Percentiles rank a stretch among this genome's conserved stretches.
phyloP scores from a whole-genome alignment of 2,113 vertebrate species.

The Aegotheles bennettii region DNA sequence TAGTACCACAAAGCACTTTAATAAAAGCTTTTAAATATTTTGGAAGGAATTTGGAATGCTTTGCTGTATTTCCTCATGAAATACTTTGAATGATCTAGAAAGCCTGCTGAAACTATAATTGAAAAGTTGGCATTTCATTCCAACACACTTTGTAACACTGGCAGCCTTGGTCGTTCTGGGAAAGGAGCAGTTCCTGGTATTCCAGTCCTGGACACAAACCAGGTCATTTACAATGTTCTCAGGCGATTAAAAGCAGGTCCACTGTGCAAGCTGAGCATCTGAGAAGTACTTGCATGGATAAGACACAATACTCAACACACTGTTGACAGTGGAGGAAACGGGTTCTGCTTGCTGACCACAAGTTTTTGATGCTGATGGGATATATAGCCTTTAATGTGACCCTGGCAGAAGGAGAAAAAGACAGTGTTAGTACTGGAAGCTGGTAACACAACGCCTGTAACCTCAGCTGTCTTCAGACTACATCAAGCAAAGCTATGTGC shows the following conservation, averaged over 20 bases:
- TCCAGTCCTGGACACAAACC: neutral
- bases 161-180: neutral
- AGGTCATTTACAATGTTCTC: neutral
- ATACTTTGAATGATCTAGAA: neutral
- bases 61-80: neutral
- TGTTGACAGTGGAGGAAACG: constrained; percentile 88
- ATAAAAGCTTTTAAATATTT: neutral
- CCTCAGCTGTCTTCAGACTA: neutral
- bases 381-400: constrained; percentile 98
- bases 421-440: neutral
- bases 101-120: neutral
- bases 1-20: neutral
- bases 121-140: neutral
- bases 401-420: constrained; percentile 70
- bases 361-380: constrained; percentile 98
- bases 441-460: neutral
- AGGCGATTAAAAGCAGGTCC: neutral
- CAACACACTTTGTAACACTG: neutral
- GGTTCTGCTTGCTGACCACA: constrained; percentile 98
- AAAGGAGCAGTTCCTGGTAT: constrained; percentile 11
- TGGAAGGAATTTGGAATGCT: neutral
- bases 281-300: neutral
- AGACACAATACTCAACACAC: constrained; percentile 73
- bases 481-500: neutral
- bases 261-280: neutral